phyloP scores from a whole-genome alignment of 2,888 invertebrate genomes.

The Alentia gelatinosa region DNA sequence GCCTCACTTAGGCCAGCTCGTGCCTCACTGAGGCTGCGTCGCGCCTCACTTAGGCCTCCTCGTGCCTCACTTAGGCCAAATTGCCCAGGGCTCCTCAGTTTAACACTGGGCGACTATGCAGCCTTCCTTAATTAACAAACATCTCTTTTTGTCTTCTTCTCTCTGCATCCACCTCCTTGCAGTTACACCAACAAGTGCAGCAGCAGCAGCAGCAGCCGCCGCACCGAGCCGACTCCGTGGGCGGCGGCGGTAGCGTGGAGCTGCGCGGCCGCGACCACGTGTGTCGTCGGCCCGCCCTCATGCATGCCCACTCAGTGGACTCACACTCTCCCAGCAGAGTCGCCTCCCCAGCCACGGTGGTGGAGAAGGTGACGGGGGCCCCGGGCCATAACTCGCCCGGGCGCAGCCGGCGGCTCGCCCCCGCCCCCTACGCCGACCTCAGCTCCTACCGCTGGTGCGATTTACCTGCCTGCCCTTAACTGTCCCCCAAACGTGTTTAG shows the following conservation, averaged over 20 bases:
- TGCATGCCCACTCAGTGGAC: constrained; percentile 47
- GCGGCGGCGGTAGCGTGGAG: too few species aligned
- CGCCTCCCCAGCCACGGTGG: background rate
- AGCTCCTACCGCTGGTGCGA: constrained; percentile 24
- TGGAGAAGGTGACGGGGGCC: background rate
- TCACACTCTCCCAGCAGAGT: constrained; percentile 26
- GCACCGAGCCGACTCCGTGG: constrained; percentile 4
- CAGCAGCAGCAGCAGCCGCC: background rate
- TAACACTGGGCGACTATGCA: too few species aligned
- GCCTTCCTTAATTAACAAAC: background rate
- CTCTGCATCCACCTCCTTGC: background rate
- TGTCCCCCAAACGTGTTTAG: too few species aligned
- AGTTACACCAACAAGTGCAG: background rate
- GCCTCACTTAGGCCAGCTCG: too few species aligned
- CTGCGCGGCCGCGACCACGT: background rate
- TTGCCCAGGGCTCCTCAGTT: too few species aligned
- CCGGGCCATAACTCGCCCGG: constrained; percentile 9
- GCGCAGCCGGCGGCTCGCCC: background rate
- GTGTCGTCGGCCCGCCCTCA: background rate
- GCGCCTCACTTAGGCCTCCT: too few species aligned
- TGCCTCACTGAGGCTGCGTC: background rate
- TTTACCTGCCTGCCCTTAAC: background rate
- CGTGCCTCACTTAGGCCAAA: too few species aligned
- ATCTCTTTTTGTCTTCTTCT: background rate
- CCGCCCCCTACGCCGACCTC: background rate